Evolutionary conservation across 2,888 invertebrate species (phyloP).

Genomic region (Prenolepis imparis): DNA sequence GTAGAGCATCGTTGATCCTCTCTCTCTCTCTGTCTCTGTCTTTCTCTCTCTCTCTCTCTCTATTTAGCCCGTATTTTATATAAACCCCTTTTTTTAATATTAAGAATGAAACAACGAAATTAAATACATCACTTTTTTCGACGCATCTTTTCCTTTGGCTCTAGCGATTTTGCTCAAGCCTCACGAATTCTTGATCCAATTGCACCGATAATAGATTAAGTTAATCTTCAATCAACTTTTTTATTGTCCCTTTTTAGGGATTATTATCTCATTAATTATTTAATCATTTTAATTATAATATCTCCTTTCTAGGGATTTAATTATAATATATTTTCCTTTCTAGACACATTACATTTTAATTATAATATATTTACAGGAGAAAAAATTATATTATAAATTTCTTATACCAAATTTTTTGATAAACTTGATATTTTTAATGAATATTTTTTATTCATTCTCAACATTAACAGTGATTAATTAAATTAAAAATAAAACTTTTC

Average conservation of each 20-base stretch:
- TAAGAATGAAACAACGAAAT: slow-evolving; percentile 28
- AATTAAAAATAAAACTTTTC: background rate
- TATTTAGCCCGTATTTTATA: slow-evolving; percentile 7
- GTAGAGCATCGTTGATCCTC: slow-evolving; percentile 33
- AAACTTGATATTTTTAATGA: background rate
- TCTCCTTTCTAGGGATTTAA: background rate
- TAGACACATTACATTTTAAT: background rate
- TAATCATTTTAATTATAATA: background rate
- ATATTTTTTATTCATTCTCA: background rate
- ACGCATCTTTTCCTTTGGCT: background rate
- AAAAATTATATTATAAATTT: background rate
- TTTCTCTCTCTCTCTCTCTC: too few species aligned
- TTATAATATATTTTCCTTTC: background rate
- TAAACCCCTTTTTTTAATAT: slow-evolving; percentile 15
- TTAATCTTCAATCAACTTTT: slow-evolving; percentile 1
- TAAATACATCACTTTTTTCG: slow-evolving; percentile 1
- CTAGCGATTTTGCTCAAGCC: background rate
- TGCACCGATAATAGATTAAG: background rate
- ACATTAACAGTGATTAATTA: background rate
- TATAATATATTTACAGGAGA: background rate
- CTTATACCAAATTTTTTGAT: background rate
- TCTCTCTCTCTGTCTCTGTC: too few species aligned
- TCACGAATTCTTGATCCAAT: background rate
- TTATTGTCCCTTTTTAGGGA: background rate
- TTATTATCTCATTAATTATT: background rate